These are phyloP conservation scores for Gouania willdenowi DNA, from an alignment of 2,797 vertebrate genomes.

Conservation along the genomic window DNA sequence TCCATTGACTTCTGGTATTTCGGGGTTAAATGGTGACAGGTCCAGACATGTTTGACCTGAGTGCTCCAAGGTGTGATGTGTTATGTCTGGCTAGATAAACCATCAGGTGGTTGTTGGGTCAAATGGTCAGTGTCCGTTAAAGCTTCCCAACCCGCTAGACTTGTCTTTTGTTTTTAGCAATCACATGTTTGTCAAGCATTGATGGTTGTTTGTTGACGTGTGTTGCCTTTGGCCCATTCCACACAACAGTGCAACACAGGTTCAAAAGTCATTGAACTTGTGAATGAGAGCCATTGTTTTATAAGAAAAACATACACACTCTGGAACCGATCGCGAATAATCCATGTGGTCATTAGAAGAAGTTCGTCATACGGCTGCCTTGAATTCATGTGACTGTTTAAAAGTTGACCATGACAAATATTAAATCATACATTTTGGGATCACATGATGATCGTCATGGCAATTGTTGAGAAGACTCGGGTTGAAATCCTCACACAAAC, in stretches of 20 bases:
- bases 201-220: constrained; percentile 37
- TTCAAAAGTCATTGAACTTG: constrained; percentile 18
- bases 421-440: constrained; percentile 22
- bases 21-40: constrained; percentile 28
- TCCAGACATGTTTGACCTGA: constrained; percentile 44
- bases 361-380: neutral
- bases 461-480: constrained; percentile 1
- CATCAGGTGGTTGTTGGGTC: constrained; percentile 32
- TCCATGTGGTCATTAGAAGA: constrained; percentile 26
- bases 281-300: constrained; percentile 22
- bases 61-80: constrained; percentile 41
- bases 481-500: constrained; percentile 17
- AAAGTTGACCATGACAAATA: neutral
- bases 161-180: constrained; percentile 15
- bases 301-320: neutral
- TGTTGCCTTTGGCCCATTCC: constrained; percentile 7
- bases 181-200: constrained; percentile 4
- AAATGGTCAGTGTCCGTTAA: constrained; percentile 34
- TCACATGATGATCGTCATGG: constrained; percentile 29
- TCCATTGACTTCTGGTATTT: constrained; percentile 10
- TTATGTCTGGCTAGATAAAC: constrained; percentile 28
- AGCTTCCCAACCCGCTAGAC: neutral
- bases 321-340: constrained; percentile 20
- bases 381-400: constrained; percentile 30
- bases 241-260: neutral